Conservation (phyloP, 1,140 invertebrate genomes). For the Triops longicaudatus region DNA sequence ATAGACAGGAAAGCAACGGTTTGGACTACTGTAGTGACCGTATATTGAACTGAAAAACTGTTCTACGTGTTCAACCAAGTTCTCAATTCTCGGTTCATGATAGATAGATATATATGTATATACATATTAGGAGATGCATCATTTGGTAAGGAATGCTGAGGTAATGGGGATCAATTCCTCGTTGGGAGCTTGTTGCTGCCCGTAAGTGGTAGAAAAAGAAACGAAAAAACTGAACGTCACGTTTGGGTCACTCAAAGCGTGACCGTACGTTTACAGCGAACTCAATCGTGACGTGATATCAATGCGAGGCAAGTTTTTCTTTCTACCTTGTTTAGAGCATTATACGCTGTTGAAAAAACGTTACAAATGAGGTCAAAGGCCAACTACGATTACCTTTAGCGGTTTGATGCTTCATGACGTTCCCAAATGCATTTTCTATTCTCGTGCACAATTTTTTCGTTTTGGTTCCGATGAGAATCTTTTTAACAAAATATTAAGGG, state of each 20-base stretch:
- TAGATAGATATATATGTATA: too few relatives aligned
- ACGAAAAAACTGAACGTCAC: background rate
- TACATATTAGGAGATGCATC: too few relatives aligned
- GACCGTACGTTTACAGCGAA: background rate
- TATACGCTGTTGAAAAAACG: background rate
- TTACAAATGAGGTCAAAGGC: background rate
- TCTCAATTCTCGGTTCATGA: too few relatives aligned
- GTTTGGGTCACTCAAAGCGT: background rate
- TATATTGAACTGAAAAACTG: too few relatives aligned
- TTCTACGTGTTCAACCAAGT: too few relatives aligned
- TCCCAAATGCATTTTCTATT: background rate
- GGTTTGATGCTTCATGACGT: background rate
- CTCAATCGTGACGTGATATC: constrained; percentile 1
- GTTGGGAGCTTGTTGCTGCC: background rate
- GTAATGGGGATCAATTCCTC: background rate
- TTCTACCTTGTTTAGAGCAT: background rate
- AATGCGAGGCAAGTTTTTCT: background rate
- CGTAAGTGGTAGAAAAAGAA: background rate
- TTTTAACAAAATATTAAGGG: too few relatives aligned
- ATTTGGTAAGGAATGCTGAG: too few relatives aligned
- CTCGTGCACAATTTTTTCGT: background rate
- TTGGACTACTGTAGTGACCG: too few relatives aligned
- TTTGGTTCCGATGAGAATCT: background rate
- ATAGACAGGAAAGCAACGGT: too few relatives aligned
- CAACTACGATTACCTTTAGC: background rate